phyloP scores from a whole-genome alignment of 2,888 invertebrate genomes.

The Erynnis tages region DNA sequence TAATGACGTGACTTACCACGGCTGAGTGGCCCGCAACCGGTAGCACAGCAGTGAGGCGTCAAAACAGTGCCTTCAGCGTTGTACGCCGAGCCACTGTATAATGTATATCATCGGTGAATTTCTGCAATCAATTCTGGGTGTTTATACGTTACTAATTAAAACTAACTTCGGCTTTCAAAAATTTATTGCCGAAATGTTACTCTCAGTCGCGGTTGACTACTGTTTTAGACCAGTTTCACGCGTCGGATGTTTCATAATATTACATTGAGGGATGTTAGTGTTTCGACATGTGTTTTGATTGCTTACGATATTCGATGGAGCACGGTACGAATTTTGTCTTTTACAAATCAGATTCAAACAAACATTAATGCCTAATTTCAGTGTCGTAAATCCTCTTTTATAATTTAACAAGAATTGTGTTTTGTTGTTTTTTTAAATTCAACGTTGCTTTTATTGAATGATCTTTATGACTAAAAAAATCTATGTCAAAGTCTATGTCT shows the following conservation, averaged over 20 bases:
- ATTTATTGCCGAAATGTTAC: slow-evolving; percentile 34
- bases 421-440: too few species aligned
- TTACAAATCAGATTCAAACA: too few species aligned
- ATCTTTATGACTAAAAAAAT: too few species aligned
- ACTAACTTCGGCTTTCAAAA: not conserved
- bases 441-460: too few species aligned
- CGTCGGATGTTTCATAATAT: slow-evolving; percentile 39
- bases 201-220: slow-evolving; percentile 21
- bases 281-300: slow-evolving; percentile 56
- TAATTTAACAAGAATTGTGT: too few species aligned
- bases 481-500: too few species aligned
- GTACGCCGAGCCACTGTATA: slow-evolving; percentile 8
- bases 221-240: not conserved
- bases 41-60: slow-evolving; percentile 32
- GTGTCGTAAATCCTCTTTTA: too few species aligned
- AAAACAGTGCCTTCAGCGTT: slow-evolving; percentile 15
- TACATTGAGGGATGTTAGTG: slow-evolving; percentile 41
- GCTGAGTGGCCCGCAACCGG: slow-evolving; percentile 36
- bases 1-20: slow-evolving; percentile 32
- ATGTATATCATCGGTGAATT: slow-evolving; percentile 25
- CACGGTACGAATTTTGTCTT: slow-evolving; percentile 35
- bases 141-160: slow-evolving; percentile 11
- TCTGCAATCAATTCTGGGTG: slow-evolving; percentile 35
- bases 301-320: slow-evolving; percentile 44
- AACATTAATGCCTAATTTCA: too few species aligned